Evolutionary conservation across 1,140 invertebrate genomes (phyloP), one percentile per base, ranked within the genome.

Genomic region (Ceratoteleas bidentatus): DNA sequence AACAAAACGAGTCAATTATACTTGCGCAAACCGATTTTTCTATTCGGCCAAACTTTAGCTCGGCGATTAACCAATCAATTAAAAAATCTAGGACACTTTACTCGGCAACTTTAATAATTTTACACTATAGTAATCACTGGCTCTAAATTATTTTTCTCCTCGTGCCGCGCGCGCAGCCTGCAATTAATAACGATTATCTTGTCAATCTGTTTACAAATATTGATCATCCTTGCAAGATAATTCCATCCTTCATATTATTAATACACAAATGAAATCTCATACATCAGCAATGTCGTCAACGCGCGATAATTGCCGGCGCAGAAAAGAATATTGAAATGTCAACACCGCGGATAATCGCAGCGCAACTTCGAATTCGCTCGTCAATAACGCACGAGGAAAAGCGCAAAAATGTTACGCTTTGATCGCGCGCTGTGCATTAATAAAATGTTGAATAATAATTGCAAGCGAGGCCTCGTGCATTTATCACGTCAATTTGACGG

Each of bases 401-500:
- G 15, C 50, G 36, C 40, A 69, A 70, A 80, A 69, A 73, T 65
- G 69, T 10, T 24, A 33, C 13, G 62, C 77, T 74, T 74, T 57
- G 74, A 76, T 64, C 74, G 65, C 58, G 53, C 4, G 47, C 60
- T 76, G 52, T 47, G 40, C 65, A 77, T 76, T 82, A 68, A 82
- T 76, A 76, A 65, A 72, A 68, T 74, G 60, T 58, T 82, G 66
- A 75, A 75, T 75, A 82, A 82, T 75, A 73, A 76, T 82, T 78
- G 16, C 45, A 15, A 24, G 69, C 74, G 69, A 64, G 69, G 58
- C 38, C 72, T 66, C 61, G 64, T 66, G 81, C 81, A 73, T 83
- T 83, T 79, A 83, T 79, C 75, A 79, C 81, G 70, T 83, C 75
- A 79, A 83, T 79, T 83, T 83, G 81, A 83, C 81, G 81, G 64